Conservation (phyloP, 2,113 vertebrate species). For the Herpailurus yagouaroundi region DNA sequence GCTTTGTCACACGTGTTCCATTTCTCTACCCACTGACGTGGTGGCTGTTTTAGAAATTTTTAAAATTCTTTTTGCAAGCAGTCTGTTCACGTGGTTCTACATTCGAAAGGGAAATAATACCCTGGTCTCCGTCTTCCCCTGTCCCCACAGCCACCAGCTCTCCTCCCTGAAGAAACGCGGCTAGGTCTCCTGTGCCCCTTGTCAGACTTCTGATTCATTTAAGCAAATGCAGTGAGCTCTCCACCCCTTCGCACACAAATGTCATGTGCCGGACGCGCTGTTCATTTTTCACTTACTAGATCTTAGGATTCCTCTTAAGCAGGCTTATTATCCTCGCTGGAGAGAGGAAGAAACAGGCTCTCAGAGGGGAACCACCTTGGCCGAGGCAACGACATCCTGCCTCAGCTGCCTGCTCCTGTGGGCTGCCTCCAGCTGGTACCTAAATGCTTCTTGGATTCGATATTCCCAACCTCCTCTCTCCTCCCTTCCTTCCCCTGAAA, state of each 20-base stretch:
- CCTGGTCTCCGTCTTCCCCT: neutral
- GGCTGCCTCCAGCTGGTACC: neutral
- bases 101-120: neutral
- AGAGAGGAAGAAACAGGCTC: neutral
- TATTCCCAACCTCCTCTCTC: neutral
- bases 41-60: neutral
- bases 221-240: neutral
- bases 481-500: neutral
- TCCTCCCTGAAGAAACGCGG: neutral
- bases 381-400: neutral
- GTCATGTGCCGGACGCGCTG: neutral
- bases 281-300: neutral
- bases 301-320: neutral
- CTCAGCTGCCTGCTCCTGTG: fast-evolving
- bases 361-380: fast-evolving
- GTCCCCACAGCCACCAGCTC: no score
- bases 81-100: neutral
- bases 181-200: neutral
- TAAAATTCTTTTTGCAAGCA: neutral
- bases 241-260: neutral
- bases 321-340: neutral
- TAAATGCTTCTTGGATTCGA: neutral
- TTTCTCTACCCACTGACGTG: neutral
- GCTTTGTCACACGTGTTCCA: no score
- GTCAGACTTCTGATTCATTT: neutral